Evolutionary conservation across 2,888 invertebrate species (phyloP).

Genomic region (Trachelus troglodyta): DNA sequence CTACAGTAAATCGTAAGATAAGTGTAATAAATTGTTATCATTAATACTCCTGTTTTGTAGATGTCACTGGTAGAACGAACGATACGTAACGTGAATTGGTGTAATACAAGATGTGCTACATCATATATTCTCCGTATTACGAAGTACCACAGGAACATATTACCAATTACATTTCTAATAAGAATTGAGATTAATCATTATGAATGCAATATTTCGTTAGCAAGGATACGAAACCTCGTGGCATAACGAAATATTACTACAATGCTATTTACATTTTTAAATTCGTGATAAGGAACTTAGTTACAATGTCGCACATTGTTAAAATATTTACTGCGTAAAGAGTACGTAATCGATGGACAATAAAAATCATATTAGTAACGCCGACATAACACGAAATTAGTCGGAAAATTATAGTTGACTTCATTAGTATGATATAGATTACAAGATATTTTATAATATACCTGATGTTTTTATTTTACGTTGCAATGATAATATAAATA

Average conservation of each 20-base stretch:
- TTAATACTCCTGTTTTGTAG: not conserved
- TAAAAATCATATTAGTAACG: not conserved
- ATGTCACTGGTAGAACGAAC: not conserved
- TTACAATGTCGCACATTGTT: not conserved
- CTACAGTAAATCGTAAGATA: not conserved
- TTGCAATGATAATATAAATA: too few species aligned
- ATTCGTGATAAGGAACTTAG: not conserved
- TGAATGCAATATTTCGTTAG: not conserved
- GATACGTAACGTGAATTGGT: not conserved
- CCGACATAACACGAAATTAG: not conserved
- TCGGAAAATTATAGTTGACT: not conserved
- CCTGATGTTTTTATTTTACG: too few species aligned
- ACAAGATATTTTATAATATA: not conserved
- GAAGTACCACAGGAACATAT: not conserved
- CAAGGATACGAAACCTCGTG: not conserved
- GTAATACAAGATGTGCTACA: not conserved
- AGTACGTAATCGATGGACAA: not conserved
- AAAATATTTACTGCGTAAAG: not conserved
- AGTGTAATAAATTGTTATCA: not conserved
- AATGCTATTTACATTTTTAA: not conserved
- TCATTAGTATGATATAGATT: not conserved
- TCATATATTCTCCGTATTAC: not conserved
- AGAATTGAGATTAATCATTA: not conserved
- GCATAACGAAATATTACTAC: not conserved
- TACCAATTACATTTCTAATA: not conserved